These are phyloP conservation scores for Calameuta idolon DNA, from an alignment of 2,888 invertebrate species.

Conservation along the genomic window DNA sequence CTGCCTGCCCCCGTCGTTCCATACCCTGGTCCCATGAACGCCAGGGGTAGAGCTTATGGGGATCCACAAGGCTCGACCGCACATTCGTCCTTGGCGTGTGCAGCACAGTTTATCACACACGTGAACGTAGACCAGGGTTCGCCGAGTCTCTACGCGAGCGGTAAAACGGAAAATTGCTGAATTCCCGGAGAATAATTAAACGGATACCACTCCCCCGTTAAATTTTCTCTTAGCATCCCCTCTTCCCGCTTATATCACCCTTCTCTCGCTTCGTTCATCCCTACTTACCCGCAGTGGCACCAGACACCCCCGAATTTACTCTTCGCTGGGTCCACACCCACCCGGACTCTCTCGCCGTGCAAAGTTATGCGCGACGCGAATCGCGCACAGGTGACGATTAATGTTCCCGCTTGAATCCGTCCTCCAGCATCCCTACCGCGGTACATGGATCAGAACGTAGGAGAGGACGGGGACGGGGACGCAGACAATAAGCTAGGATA, in stretches of 20 bases:
- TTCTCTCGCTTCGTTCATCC: slow-evolving; percentile 20
- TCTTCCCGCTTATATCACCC: slow-evolving; percentile 15
- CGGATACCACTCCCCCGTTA: slow-evolving; percentile 16
- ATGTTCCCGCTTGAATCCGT: slow-evolving; percentile 19
- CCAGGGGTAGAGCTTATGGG: background rate
- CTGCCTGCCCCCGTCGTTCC: background rate
- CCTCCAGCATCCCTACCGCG: background rate
- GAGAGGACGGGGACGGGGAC: slow-evolving; percentile 9
- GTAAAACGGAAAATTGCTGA: slow-evolving; percentile 57
- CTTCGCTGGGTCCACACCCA: slow-evolving; percentile 8
- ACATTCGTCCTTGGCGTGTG: slow-evolving; percentile 15
- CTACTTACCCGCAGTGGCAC: slow-evolving; percentile 22
- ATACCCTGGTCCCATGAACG: background rate
- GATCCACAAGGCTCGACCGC: slow-evolving; percentile 9
- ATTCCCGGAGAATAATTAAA: slow-evolving; percentile 56
- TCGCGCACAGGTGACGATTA: slow-evolving; percentile 43
- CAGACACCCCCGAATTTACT: slow-evolving; percentile 13
- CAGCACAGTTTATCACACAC: background rate
- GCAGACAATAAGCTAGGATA: slow-evolving; percentile 54
- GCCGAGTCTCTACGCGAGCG: slow-evolving; percentile 28
- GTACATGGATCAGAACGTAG: background rate
- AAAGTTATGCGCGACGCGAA: slow-evolving; percentile 44
- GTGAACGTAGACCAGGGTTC: background rate
- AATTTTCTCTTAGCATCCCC: slow-evolving; percentile 24
- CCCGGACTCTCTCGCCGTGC: slow-evolving; percentile 7